Evolutionary conservation across 1,140 invertebrate genomes (phyloP).

Genomic region (Aphis gossypii): DNA sequence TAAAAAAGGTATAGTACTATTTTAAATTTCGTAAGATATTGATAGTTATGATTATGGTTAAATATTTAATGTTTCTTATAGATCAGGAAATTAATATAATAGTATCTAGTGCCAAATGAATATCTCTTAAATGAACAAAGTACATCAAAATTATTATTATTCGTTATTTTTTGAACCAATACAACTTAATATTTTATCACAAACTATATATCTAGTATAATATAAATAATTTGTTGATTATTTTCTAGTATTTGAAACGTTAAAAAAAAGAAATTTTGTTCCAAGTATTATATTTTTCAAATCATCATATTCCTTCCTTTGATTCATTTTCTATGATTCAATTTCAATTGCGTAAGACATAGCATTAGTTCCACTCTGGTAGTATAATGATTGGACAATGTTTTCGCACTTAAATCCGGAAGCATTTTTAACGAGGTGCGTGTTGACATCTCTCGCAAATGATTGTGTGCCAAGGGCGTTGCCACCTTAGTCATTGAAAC

Average conservation of each 20-base stretch:
- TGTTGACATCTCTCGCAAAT: not conserved
- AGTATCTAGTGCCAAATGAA: not conserved
- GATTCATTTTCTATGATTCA: not conserved
- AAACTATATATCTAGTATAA: not conserved
- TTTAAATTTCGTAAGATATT: not conserved
- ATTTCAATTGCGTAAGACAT: not conserved
- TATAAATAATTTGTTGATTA: not conserved
- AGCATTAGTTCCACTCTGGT: not conserved
- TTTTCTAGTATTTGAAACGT: not conserved
- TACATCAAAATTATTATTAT: not conserved
- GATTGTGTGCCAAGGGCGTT: not conserved
- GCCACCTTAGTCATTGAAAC: not conserved
- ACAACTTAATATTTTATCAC: not conserved
- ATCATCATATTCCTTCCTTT: not conserved
- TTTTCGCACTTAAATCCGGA: not conserved
- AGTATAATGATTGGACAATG: not conserved
- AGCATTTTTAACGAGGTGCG: not conserved
- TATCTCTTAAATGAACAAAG: no score
- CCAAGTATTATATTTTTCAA: not conserved
- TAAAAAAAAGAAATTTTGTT: not conserved
- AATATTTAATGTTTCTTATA: not conserved
- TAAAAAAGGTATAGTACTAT: not conserved
- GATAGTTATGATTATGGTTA: not conserved
- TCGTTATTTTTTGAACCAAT: not conserved
- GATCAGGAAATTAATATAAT: not conserved